Evolutionary conservation across 2,113 vertebrate genomes (phyloP).

Genomic region (Phycodurus eques): DNA sequence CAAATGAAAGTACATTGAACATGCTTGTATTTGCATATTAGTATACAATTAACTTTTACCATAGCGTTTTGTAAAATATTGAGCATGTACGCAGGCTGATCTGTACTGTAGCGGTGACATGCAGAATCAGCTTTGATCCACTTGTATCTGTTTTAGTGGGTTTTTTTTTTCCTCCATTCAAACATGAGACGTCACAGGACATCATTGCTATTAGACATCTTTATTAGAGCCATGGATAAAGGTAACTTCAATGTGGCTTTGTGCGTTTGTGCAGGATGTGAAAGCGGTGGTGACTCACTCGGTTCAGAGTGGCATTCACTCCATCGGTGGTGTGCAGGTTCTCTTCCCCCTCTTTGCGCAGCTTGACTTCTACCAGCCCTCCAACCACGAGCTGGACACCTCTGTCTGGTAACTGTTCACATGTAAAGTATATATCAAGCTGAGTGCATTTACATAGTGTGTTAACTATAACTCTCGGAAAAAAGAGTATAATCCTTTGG

Average conservation of each 20-base stretch:
- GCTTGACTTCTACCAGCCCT: slow-evolving; percentile 87
- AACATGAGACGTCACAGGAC: too few species aligned
- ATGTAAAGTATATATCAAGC: not conserved
- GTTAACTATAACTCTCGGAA: not conserved
- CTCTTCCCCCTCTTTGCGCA: slow-evolving; percentile 97
- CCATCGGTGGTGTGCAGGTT: slow-evolving; percentile 95
- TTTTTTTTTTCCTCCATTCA: too few species aligned
- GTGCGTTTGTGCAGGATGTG: slow-evolving; percentile 80
- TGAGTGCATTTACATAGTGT: not conserved
- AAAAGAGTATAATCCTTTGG: not conserved
- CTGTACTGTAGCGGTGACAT: too few species aligned
- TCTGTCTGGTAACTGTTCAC: slow-evolving; percentile 82
- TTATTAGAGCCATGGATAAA: too few species aligned
- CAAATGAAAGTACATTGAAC: too few species aligned
- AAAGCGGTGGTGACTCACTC: slow-evolving; percentile 97
- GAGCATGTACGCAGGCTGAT: too few species aligned
- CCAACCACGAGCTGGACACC: slow-evolving; percentile 84
- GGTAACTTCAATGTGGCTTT: not conserved
- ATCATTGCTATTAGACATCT: too few species aligned
- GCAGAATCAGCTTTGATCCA: too few species aligned
- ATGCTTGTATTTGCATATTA: too few species aligned
- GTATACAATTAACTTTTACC: too few species aligned
- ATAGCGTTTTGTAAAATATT: too few species aligned
- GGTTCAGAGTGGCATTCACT: slow-evolving; percentile 96
- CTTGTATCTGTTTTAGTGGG: too few species aligned